phyloP scores from a whole-genome alignment of 2,888 invertebrate species.

The Schrankia costaestrigalis region DNA sequence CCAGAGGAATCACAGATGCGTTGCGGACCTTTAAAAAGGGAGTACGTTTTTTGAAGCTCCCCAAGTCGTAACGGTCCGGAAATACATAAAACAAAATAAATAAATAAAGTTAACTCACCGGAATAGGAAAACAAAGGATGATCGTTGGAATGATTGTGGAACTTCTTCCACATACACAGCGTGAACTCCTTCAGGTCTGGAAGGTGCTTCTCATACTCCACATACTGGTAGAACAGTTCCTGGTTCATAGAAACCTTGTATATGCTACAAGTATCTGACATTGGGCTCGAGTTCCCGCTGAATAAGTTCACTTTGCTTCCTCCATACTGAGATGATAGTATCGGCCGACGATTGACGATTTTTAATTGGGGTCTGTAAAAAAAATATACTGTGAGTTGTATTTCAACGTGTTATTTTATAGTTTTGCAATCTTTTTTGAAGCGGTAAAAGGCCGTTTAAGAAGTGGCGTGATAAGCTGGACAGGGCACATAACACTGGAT shows the following conservation, averaged over 20 bases:
- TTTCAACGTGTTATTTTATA: no score
- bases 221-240: slow-evolving; percentile 85
- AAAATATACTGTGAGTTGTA: not conserved
- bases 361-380: slow-evolving; percentile 52
- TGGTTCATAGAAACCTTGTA: slow-evolving; percentile 86
- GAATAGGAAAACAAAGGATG: slow-evolving; percentile 92
- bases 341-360: slow-evolving; percentile 60
- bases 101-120: slow-evolving; percentile 73
- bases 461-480: no score
- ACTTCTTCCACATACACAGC: slow-evolving; percentile 90
- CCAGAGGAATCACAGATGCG: no score
- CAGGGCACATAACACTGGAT: no score
- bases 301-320: slow-evolving; percentile 42
- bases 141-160: slow-evolving; percentile 89
- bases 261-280: slow-evolving; percentile 82
- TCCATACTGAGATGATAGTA: slow-evolving; percentile 27
- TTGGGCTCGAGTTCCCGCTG: slow-evolving; percentile 29
- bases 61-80: not conserved
- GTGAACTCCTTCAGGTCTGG: slow-evolving; percentile 92
- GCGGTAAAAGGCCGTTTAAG: no score
- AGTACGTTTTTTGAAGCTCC: no score
- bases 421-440: no score
- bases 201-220: slow-evolving; percentile 85
- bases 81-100: not conserved
- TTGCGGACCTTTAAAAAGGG: no score